Percentiles rank a stretch among this genome's conserved stretches.
Conservation (phyloP, 2,888 invertebrate genomes). For the Mechanitis messenoides region DNA sequence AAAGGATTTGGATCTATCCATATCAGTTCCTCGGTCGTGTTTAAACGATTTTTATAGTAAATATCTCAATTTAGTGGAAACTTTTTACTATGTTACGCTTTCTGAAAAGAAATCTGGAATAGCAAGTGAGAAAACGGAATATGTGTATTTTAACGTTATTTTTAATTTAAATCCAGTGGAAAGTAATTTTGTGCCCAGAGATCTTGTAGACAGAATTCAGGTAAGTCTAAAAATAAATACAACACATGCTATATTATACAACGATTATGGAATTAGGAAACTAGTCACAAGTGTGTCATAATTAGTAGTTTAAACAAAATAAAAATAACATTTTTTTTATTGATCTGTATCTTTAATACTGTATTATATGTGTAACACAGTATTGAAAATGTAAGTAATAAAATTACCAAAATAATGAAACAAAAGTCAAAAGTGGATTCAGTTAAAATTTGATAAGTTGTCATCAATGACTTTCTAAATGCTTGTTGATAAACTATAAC, state of each 20-base stretch:
- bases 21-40: constrained; percentile 66
- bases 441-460: too few species aligned
- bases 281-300: neutral
- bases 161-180: constrained; percentile 66
- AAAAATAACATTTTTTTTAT: too few species aligned
- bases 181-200: constrained; percentile 59
- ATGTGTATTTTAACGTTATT: constrained; percentile 63
- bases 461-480: neutral
- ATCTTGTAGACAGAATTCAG: constrained; percentile 64
- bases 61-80: constrained; percentile 70
- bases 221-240: constrained; percentile 40
- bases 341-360: too few species aligned
- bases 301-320: too few species aligned
- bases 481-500: neutral
- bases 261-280: constrained; percentile 4
- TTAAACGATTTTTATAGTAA: constrained; percentile 63
- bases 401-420: too few species aligned
- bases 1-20: constrained; percentile 58
- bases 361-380: neutral
- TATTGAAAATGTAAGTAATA: neutral
- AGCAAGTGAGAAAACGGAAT: constrained; percentile 54
- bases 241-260: neutral
- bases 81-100: constrained; percentile 71
- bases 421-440: too few species aligned
- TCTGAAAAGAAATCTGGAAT: constrained; percentile 57